These are phyloP conservation scores for Athalia circularis DNA, from an alignment of 2,888 invertebrate species.

Conservation along the genomic window DNA sequence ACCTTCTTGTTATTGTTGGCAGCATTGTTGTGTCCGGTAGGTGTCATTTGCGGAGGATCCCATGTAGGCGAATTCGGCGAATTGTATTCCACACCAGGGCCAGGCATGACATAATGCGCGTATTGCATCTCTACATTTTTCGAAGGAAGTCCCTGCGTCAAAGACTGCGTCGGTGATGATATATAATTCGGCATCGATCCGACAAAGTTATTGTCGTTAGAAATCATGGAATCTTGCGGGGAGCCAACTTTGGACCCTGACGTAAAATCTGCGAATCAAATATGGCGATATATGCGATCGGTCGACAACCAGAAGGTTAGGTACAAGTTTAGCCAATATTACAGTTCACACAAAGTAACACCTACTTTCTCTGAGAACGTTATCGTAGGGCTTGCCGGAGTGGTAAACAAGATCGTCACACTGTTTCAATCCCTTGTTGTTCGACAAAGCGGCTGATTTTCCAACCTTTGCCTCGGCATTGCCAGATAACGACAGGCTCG, in stretches of 20 bases:
- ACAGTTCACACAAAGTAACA: conserved; percentile 1
- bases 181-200: conserved; percentile 67
- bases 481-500: conserved; percentile 60
- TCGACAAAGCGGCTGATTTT: conserved; percentile 62
- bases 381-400: conserved; percentile 63
- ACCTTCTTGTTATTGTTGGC: conserved; percentile 63
- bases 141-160: conserved; percentile 62
- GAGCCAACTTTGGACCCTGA: conserved; percentile 60
- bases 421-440: conserved; percentile 68
- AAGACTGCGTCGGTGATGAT: conserved; percentile 63
- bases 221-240: conserved; percentile 61
- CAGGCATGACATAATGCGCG: conserved; percentile 68
- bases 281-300: background rate
- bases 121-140: conserved; percentile 68
- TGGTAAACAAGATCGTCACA: conserved; percentile 71
- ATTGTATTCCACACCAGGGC: conserved; percentile 64
- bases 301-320: background rate
- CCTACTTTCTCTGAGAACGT: conserved; percentile 67
- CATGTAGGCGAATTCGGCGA: conserved; percentile 67
- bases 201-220: conserved; percentile 67
- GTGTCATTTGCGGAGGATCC: conserved; percentile 65
- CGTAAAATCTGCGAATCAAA: conserved; percentile 60
- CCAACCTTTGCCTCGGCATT: conserved; percentile 64
- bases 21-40: conserved; percentile 63
- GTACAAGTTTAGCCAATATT: background rate